Evolutionary conservation across 2,113 vertebrate genomes (phyloP).

Genomic region (Setophaga petechia): DNA sequence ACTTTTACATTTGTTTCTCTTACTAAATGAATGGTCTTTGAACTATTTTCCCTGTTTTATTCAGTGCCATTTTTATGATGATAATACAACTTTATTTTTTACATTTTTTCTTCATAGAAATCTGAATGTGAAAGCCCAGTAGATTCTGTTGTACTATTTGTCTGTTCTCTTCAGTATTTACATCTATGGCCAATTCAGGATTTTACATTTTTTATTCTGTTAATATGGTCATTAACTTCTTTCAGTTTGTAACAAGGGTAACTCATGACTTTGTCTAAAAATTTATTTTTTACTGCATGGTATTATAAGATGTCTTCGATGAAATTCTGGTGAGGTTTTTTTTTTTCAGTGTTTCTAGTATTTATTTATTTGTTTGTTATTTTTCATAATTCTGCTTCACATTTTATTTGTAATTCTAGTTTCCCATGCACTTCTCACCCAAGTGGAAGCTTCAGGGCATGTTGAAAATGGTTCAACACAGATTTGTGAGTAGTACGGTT

Average conservation of each 20-base stretch:
- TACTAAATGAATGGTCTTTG: neutral
- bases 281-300: neutral
- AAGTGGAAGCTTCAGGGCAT: neutral
- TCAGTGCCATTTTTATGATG: neutral
- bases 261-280: neutral
- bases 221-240: neutral
- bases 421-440: neutral
- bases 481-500: neutral
- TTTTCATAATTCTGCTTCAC: neutral
- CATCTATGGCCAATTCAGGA: neutral
- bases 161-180: neutral
- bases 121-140: neutral
- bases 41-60: neutral
- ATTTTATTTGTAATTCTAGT: neutral
- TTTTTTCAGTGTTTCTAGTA: neutral
- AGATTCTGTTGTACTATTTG: neutral
- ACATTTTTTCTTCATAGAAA: neutral
- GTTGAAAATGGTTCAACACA: neutral
- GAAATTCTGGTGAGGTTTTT: neutral
- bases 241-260: neutral
- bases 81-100: neutral
- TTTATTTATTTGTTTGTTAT: neutral
- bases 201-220: neutral
- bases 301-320: neutral
- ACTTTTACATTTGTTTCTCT: neutral